Conservation (phyloP, 2,888 invertebrate genomes). For the Meganola albula region DNA sequence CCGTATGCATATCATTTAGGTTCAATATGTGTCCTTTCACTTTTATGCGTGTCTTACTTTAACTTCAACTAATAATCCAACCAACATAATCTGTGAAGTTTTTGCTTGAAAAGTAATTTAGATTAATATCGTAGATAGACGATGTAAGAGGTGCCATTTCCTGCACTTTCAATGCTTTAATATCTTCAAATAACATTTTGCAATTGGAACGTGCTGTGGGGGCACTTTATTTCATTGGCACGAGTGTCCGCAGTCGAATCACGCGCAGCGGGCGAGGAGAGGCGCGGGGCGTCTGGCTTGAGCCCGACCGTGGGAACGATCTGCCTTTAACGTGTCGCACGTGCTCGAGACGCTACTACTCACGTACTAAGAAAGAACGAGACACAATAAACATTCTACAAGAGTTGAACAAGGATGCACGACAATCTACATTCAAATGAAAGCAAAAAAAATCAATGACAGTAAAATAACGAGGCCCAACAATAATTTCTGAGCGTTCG, state of each 20-base stretch:
- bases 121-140: slow-evolving; percentile 12
- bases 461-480: slow-evolving; percentile 66
- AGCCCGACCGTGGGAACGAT: slow-evolving; percentile 74
- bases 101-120: no score
- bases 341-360: slow-evolving; percentile 68
- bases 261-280: slow-evolving; percentile 46
- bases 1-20: slow-evolving; percentile 24
- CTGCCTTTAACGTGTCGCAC: slow-evolving; percentile 77
- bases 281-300: slow-evolving; percentile 46
- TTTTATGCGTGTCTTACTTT: slow-evolving; percentile 19
- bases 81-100: slow-evolving; percentile 4
- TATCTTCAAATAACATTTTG: slow-evolving; percentile 59
- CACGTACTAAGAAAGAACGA: slow-evolving; percentile 44
- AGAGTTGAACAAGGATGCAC: slow-evolving; percentile 22
- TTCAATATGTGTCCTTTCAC: slow-evolving; percentile 32
- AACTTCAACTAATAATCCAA: slow-evolving; percentile 12
- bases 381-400: slow-evolving; percentile 32
- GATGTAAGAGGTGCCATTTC: slow-evolving; percentile 42
- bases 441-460: slow-evolving; percentile 34
- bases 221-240: slow-evolving; percentile 68
- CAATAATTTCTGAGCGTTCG: slow-evolving; percentile 73
- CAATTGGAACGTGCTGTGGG: slow-evolving; percentile 71
- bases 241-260: slow-evolving; percentile 62
- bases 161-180: slow-evolving; percentile 57
- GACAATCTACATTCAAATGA: slow-evolving; percentile 28